Evolutionary conservation across 2,888 invertebrate genomes (phyloP).

Genomic region (Anodontia alba): DNA sequence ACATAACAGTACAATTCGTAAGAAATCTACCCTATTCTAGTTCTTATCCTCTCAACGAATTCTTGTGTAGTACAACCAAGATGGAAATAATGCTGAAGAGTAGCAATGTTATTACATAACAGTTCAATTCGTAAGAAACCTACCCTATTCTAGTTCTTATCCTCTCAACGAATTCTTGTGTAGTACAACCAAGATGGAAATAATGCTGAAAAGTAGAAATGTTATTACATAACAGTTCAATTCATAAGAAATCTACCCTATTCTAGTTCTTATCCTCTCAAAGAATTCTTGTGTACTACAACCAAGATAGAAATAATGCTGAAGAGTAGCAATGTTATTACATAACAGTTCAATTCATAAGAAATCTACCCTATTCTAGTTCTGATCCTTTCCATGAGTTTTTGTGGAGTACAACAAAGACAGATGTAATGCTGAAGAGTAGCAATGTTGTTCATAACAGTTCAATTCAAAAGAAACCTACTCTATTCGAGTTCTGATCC

Average conservation of each 20-base stretch:
- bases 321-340: slow-evolving; percentile 48
- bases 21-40: slow-evolving; percentile 56
- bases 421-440: neutral
- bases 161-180: slow-evolving; percentile 57
- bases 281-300: slow-evolving; percentile 56
- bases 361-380: slow-evolving; percentile 55
- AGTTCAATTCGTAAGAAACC: no score
- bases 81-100: slow-evolving; percentile 36
- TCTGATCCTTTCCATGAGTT: slow-evolving; percentile 56
- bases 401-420: slow-evolving; percentile 39
- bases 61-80: slow-evolving; percentile 50
- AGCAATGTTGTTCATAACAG: no score
- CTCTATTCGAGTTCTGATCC: slow-evolving; percentile 53
- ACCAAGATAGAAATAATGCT: slow-evolving; percentile 32
- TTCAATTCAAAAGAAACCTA: slow-evolving; percentile 34
- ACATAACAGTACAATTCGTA: slow-evolving; percentile 53
- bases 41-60: slow-evolving; percentile 55
- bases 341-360: slow-evolving; percentile 48
- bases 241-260: slow-evolving; percentile 58
- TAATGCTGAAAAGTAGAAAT: slow-evolving; percentile 44
- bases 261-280: slow-evolving; percentile 54
- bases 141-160: slow-evolving; percentile 56
- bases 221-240: slow-evolving; percentile 48
- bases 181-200: slow-evolving; percentile 40
- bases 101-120: slow-evolving; percentile 56